A percentile compares a stretch with the other conserved stretches of the same genome.
Conservation (phyloP, 1,140 invertebrate genomes). For the Drosophila repletoides region DNA sequence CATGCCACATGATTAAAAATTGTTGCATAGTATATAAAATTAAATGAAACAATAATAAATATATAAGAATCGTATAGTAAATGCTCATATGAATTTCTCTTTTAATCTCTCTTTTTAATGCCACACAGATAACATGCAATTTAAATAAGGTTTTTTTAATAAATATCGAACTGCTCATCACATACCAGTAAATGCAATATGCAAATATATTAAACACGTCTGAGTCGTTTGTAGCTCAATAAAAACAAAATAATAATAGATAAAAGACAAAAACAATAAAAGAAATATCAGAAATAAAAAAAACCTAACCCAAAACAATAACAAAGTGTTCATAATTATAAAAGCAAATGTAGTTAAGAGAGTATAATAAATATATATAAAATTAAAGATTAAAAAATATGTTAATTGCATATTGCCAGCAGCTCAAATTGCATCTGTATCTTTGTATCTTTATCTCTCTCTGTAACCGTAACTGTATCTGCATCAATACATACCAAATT, state of each 20-base stretch:
- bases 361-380: constrained; percentile 13
- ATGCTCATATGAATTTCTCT: constrained; percentile 52
- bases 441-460: constrained; percentile 47
- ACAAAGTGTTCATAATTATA: constrained; percentile 69
- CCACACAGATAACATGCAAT: constrained; percentile 56
- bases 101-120: constrained; percentile 33
- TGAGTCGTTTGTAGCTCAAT: background rate
- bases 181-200: constrained; percentile 49
- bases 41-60: too few relatives aligned
- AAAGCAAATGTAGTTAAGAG: constrained; percentile 47
- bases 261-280: constrained; percentile 28
- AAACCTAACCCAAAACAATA: constrained; percentile 42
- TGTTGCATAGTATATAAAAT: constrained; percentile 14
- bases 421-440: constrained; percentile 40
- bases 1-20: constrained; percentile 5
- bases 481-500: constrained; percentile 31
- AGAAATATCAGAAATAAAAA: constrained; percentile 20
- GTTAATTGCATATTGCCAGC: constrained; percentile 52
- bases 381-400: constrained; percentile 34
- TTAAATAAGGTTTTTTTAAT: constrained; percentile 43
- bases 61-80: too few relatives aligned
- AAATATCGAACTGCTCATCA: constrained; percentile 39
- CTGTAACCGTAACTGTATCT: constrained; percentile 41
- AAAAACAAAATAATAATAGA: constrained; percentile 38
- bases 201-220: constrained; percentile 61